Evolutionary conservation across 2,888 invertebrate genomes (phyloP).

Genomic region (Plagodis pulveraria): DNA sequence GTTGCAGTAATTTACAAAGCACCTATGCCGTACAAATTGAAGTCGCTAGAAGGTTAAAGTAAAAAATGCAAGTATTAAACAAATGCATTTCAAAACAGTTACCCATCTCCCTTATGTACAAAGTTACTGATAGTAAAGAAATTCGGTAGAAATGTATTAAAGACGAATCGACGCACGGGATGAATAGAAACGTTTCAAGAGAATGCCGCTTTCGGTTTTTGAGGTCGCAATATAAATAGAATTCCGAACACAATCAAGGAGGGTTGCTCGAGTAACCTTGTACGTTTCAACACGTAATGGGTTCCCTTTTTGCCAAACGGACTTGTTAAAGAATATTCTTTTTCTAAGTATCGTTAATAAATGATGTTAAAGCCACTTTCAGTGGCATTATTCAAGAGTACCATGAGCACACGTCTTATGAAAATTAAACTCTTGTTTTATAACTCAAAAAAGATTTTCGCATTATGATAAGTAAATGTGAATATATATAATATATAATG

Average conservation of each 20-base stretch:
- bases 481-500: too few species aligned
- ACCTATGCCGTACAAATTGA: too few species aligned
- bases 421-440: too few species aligned
- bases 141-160: constrained; percentile 18
- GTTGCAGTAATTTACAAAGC: too few species aligned
- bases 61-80: not conserved
- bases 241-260: constrained; percentile 24
- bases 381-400: too few species aligned
- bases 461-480: too few species aligned
- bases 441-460: too few species aligned
- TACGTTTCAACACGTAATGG: constrained; percentile 16
- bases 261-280: constrained; percentile 15
- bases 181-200: constrained; percentile 29
- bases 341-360: too few species aligned
- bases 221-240: constrained; percentile 35
- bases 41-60: too few species aligned
- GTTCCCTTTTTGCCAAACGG: constrained; percentile 10
- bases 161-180: constrained; percentile 27
- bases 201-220: constrained; percentile 31
- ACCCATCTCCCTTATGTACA: constrained; percentile 9
- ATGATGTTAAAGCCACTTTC: too few species aligned
- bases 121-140: constrained; percentile 16
- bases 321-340: too few species aligned
- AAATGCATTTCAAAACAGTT: constrained; percentile 5
- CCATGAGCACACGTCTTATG: too few species aligned